Evolutionary conservation across 1,140 invertebrate species (phyloP), one percentile per base, ranked within the genome.

Genomic region (Lineus longissimus): DNA sequence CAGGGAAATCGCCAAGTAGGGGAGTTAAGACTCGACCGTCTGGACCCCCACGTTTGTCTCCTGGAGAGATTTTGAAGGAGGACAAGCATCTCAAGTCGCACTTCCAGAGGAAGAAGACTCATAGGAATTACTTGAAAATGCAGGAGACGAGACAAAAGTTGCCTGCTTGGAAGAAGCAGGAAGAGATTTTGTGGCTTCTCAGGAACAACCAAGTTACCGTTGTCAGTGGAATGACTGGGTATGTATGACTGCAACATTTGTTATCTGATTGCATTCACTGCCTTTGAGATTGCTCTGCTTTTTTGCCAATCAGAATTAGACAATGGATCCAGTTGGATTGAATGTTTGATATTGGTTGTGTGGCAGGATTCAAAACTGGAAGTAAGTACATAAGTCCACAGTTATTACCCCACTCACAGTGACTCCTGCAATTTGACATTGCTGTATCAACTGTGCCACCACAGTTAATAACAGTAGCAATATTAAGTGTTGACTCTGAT

Each of bases 131-230:
- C 31, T 84, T 89, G 77, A 81, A 86, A 27, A 88, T 87, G 80
- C 76, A 88, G 0, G 84, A 85, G 13, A 86, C 89, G 27, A 85
- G 95, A 56, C 84, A 87, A n/a, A 70, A 81, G 43, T 79, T 98
- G 60, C 94, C 94, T 0, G 92, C 95, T 0, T 88, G 86, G 71
- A 77, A 80, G 0, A 90, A 86, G 84, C 87, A 87, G 58, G 85
- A 85, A 0, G 56, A 73, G 17, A 72, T 80, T 9, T 25, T 76
- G 33, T 45, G 69, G 9, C 45, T 63, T 33, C 41, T 80, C 15
- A 58, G 66, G 25, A 40, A 63, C 0, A 66, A 75, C 56, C 76
- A 77, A 55, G 77, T 80, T n/a, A 47, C 75, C n/a, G 76, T 81
- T 30, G 73, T 81, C 57, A 73, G 75, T 71, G 80, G 80, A 23